These are phyloP conservation scores for Maconellicoccus hirsutus DNA, from an alignment of 1,140 invertebrate genomes.

Conservation along the genomic window DNA sequence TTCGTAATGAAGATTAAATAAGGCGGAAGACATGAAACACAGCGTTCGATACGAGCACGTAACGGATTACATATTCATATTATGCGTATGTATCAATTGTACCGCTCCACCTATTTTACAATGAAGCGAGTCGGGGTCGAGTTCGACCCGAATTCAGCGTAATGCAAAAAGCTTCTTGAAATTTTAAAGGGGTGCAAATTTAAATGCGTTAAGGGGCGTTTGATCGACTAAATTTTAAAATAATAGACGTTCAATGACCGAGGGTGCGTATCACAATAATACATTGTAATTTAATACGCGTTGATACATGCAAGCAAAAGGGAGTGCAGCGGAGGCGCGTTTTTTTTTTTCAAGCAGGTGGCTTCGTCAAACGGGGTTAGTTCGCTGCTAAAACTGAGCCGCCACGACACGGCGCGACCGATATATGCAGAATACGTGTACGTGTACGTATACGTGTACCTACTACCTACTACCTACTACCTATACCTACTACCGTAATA, in stretches of 20 bases:
- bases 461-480: no score
- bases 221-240: slow-evolving; percentile 16
- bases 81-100: no score
- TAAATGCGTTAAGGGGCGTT: slow-evolving; percentile 13
- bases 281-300: slow-evolving; percentile 18
- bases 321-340: background rate
- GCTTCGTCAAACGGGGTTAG: background rate
- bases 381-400: background rate
- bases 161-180: slow-evolving; percentile 17
- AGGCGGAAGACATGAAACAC: no score
- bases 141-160: no score
- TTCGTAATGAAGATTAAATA: no score
- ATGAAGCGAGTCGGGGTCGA: background rate
- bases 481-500: background rate
- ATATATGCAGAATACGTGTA: no score
- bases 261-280: background rate
- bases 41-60: no score
- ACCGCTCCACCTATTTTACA: no score
- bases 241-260: slow-evolving; percentile 8
- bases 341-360: background rate
- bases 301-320: background rate
- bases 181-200: slow-evolving; percentile 13
- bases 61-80: no score
- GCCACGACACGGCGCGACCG: no score
- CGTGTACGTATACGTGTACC: no score